phyloP scores from a whole-genome alignment of 2,888 invertebrate species.

The Stenurella melanura region DNA sequence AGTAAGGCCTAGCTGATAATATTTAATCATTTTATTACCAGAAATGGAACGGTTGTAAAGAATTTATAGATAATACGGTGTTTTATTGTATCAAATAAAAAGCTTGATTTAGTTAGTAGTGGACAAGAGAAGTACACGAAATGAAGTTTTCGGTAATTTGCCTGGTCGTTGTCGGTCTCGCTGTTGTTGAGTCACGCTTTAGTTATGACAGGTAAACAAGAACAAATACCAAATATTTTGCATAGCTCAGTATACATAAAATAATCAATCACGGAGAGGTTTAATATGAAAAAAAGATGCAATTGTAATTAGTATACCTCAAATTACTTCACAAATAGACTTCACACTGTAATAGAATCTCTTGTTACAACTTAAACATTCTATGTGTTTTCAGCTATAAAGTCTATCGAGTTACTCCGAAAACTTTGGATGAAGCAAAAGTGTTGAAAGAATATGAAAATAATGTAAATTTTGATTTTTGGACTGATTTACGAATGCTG shows the following conservation, averaged over 20 bases:
- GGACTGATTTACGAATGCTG: conserved; percentile 33
- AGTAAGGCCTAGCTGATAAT: conserved; percentile 1
- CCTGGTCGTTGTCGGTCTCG: neutral
- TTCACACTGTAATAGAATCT: too few relatives aligned
- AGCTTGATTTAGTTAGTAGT: neutral
- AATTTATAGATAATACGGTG: neutral
- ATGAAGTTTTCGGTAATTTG: neutral
- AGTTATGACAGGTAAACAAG: conserved; percentile 21
- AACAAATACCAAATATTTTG: neutral
- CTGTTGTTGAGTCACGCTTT: neutral
- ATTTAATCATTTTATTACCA: conserved; percentile 1
- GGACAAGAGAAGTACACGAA: neutral
- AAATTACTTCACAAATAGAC: too few relatives aligned
- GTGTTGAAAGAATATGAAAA: conserved; percentile 57
- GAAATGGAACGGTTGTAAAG: neutral
- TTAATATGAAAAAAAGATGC: too few relatives aligned
- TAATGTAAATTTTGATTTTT: conserved; percentile 55
- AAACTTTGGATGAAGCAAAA: conserved; percentile 40
- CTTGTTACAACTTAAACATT: neutral
- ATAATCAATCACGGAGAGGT: too few relatives aligned
- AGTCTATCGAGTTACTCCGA: conserved; percentile 49
- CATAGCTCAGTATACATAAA: neutral
- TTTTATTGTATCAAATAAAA: neutral
- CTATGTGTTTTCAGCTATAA: conserved; percentile 44
- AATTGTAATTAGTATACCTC: too few relatives aligned